A percentile compares a stretch with the other conserved stretches of the same genome.
Conservation (phyloP, 2,888 invertebrate genomes). For the Heterodera filipjevi region DNA sequence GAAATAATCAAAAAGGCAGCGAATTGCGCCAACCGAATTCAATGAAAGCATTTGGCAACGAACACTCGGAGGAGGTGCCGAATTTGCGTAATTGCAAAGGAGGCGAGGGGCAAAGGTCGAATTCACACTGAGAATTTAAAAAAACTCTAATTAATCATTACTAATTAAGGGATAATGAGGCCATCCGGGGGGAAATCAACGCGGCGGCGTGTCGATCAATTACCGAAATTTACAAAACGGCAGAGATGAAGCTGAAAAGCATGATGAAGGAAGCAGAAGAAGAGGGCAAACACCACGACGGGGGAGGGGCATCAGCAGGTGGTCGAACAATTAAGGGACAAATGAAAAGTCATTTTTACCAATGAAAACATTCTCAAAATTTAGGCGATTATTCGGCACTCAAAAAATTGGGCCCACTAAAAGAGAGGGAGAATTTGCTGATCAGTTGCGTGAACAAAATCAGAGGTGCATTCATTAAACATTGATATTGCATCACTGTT, state of each 20-base stretch:
- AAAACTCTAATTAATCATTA: neutral
- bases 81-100: neutral
- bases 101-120: neutral
- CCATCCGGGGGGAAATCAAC: conserved; percentile 5
- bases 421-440: conserved; percentile 12
- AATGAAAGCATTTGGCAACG: neutral
- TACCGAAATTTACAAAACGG: conserved; percentile 61
- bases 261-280: conserved; percentile 41
- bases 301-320: conserved; percentile 8
- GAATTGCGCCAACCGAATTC: neutral
- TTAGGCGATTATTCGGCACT: conserved; percentile 45
- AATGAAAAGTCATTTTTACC: neutral
- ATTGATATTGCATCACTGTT: neutral
- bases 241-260: conserved; percentile 53
- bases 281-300: neutral
- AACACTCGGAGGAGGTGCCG: neutral
- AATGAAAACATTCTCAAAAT: conserved; percentile 17
- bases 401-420: neutral
- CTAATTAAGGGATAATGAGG: conserved; percentile 5
- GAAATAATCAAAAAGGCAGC: neutral
- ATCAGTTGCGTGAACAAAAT: conserved; percentile 48
- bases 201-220: conserved; percentile 49
- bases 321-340: neutral
- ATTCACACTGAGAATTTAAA: neutral
- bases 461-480: conserved; percentile 42